Percentiles rank a stretch among this genome's conserved stretches.
Evolutionary conservation across 2,888 invertebrate genomes (phyloP).

Genomic region (Anodontia alba): DNA sequence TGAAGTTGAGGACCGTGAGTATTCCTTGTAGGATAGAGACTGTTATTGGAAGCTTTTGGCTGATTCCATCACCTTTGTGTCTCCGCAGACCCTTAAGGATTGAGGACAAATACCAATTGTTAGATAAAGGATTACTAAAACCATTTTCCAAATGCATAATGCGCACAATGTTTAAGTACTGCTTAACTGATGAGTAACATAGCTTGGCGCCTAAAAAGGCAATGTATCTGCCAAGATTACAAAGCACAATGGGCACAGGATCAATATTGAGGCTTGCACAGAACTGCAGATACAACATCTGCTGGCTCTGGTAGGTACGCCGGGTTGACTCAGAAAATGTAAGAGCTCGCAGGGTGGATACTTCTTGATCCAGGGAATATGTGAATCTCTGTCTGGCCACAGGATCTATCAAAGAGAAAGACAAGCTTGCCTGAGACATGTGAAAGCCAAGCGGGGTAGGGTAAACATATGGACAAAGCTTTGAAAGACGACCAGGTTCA

Average conservation of each 20-base stretch:
- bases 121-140: no score
- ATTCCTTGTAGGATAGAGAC: background rate
- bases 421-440: background rate
- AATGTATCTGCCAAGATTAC: background rate
- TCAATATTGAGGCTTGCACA: constrained; percentile 5
- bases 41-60: constrained; percentile 30
- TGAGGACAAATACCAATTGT: background rate
- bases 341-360: background rate
- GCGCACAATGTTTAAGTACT: background rate
- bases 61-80: no score
- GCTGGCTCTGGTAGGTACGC: constrained; percentile 31
- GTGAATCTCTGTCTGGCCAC: background rate
- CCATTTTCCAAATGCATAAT: no score
- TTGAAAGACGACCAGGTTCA: constrained; percentile 5
- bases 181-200: background rate
- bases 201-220: background rate
- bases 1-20: no score
- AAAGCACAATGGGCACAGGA: background rate
- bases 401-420: background rate
- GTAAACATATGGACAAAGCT: background rate
- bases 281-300: constrained; percentile 29
- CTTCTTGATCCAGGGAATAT: constrained; percentile 12
- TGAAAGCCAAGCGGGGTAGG: background rate
- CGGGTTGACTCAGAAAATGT: constrained; percentile 35
- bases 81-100: no score